phyloP scores from a whole-genome alignment of 2,888 invertebrate genomes.

The Anticlea derivata region DNA sequence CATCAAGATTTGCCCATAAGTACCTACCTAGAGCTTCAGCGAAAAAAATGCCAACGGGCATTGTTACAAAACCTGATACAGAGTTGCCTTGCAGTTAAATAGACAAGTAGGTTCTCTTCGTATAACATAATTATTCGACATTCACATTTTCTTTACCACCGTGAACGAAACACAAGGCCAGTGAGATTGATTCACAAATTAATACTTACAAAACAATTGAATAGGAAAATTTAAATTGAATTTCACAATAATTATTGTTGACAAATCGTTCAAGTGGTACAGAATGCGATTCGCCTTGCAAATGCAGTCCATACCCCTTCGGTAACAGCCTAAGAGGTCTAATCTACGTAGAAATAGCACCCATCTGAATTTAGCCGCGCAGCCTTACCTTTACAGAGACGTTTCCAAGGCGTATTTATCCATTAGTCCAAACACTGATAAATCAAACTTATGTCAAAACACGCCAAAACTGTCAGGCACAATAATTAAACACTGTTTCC shows the following conservation, averaged over 20 bases:
- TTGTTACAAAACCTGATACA: slow-evolving; percentile 38
- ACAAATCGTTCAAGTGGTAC: slow-evolving; percentile 57
- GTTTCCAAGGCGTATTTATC: slow-evolving; percentile 54
- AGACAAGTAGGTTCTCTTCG: slow-evolving; percentile 23
- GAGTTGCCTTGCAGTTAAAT: slow-evolving; percentile 29
- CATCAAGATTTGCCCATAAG: slow-evolving; percentile 25
- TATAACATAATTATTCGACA: slow-evolving; percentile 20
- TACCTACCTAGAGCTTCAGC: slow-evolving; percentile 1
- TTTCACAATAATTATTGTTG: slow-evolving; percentile 58
- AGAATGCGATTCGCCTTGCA: slow-evolving; percentile 73
- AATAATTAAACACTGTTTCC: slow-evolving; percentile 65
- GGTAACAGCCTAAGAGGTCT: slow-evolving; percentile 50
- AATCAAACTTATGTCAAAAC: slow-evolving; percentile 50
- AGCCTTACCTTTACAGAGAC: slow-evolving; percentile 68
- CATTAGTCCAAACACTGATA: slow-evolving; percentile 48
- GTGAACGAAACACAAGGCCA: slow-evolving; percentile 32
- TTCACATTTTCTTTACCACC: slow-evolving; percentile 29
- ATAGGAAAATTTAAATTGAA: slow-evolving; percentile 42
- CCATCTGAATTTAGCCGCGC: slow-evolving; percentile 58
- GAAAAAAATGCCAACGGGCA: slow-evolving; percentile 38
- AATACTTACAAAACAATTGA: slow-evolving; percentile 47
- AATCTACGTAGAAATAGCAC: slow-evolving; percentile 53
- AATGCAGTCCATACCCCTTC: slow-evolving; percentile 63
- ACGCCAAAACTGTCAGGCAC: slow-evolving; percentile 65
- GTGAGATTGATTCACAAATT: slow-evolving; percentile 43